Evolutionary conservation across 1,140 invertebrate species (phyloP).

Genomic region (Rhizoglyphus robini): DNA sequence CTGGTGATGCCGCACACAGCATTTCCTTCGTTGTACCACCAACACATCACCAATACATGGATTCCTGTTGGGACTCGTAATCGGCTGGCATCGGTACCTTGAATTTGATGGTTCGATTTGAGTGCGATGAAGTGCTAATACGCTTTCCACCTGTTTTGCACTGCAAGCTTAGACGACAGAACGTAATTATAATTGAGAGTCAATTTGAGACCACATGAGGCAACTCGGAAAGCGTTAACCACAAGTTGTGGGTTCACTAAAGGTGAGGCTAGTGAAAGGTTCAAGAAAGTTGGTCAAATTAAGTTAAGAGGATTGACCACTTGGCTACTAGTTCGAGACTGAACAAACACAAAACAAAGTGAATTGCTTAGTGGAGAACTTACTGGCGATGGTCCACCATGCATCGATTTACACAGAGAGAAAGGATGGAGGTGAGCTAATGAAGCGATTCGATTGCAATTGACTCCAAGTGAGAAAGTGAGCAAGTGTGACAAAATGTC

Average conservation of each 20-base stretch:
- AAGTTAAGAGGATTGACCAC: neutral
- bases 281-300: neutral
- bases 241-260: slow-evolving; percentile 6
- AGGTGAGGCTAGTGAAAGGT: neutral
- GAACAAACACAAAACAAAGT: neutral
- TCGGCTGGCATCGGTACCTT: no score
- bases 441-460: neutral
- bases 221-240: neutral
- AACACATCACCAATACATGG: no score
- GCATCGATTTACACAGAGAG: neutral
- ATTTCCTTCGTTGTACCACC: no score
- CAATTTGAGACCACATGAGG: neutral
- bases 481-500: neutral
- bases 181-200: neutral
- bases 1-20: neutral
- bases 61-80: no score
- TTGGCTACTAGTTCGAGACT: no score
- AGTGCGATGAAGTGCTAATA: neutral
- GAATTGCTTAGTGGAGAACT: neutral
- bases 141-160: slow-evolving; percentile 19
- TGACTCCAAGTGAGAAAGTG: neutral
- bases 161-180: neutral
- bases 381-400: neutral
- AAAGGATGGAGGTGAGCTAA: neutral
- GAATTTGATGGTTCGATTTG: neutral